Percentiles rank a stretch among this genome's conserved stretches.
These are phyloP conservation scores for Gallirallus australis DNA, from an alignment of 2,797 vertebrate species.

Conservation along the genomic window DNA sequence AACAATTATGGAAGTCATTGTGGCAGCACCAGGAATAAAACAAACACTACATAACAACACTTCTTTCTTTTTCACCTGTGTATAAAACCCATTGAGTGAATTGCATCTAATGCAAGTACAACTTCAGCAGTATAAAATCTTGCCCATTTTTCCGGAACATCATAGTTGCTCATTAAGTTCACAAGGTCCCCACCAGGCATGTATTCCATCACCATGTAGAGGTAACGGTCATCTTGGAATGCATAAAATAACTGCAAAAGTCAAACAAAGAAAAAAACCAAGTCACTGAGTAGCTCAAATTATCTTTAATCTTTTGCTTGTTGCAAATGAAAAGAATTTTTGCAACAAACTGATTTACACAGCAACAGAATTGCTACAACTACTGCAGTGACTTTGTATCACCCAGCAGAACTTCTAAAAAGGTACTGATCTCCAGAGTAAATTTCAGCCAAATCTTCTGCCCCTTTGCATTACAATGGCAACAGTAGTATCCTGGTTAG, in stretches of 20 bases:
- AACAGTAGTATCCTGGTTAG: neutral
- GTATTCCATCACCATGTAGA: conserved; percentile 99
- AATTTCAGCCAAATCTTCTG: neutral
- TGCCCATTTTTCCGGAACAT: conserved; percentile 98
- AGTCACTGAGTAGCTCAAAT: neutral
- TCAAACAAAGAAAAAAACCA: neutral
- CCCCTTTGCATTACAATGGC: neutral
- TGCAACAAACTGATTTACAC: neutral
- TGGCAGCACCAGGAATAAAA: neutral
- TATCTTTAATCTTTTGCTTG: neutral
- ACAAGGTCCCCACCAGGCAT: conserved; percentile 99
- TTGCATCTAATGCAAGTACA: conserved; percentile 95
- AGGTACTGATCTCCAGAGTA: neutral
- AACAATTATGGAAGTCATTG: neutral
- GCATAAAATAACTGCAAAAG: conserved; percentile 92
- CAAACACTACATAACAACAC: neutral
- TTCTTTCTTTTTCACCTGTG: conserved; percentile 86
- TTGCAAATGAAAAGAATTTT: neutral
- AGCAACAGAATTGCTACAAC: neutral
- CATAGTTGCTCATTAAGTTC: conserved; percentile 99
- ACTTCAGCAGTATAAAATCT: conserved; percentile 98
- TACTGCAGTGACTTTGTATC: neutral
- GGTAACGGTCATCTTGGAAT: conserved; percentile 98
- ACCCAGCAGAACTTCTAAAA: neutral
- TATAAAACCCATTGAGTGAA: conserved; percentile 99